phyloP scores from a whole-genome alignment of 1,140 invertebrate genomes.

The Aethina tumida region DNA sequence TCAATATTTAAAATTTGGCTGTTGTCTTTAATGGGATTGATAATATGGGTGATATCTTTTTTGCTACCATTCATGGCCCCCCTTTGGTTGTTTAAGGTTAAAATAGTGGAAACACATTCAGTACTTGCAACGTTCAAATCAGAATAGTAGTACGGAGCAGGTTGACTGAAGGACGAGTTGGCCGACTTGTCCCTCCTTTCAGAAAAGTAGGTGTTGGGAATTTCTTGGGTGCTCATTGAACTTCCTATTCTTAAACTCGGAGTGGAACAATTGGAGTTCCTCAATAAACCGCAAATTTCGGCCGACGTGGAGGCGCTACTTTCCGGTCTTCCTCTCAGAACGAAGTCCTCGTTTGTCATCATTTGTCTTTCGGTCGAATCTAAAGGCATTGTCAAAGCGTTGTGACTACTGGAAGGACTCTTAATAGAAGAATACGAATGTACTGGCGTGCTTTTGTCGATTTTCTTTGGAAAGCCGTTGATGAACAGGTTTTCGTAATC shows the following conservation, averaged over 20 bases:
- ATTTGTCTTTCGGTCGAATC: conserved; percentile 4
- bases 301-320: conserved; percentile 26
- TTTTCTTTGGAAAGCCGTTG: conserved; percentile 4
- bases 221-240: conserved; percentile 14
- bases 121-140: conserved; percentile 45
- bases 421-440: neutral
- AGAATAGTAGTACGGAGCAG: conserved; percentile 79
- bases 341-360: conserved; percentile 15
- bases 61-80: conserved; percentile 47
- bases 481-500: conserved; percentile 32
- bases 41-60: conserved; percentile 65
- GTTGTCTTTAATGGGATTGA: conserved; percentile 59
- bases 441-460: conserved; percentile 3
- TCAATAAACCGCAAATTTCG: conserved; percentile 25
- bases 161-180: conserved; percentile 34
- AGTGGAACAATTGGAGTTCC: conserved; percentile 23
- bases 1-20: conserved; percentile 12
- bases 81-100: conserved; percentile 55
- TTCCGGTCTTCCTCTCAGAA: conserved; percentile 16
- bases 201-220: conserved; percentile 13
- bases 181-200: conserved; percentile 13
- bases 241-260: conserved; percentile 14
- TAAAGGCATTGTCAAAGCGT: no score
- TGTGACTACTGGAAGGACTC: no score
- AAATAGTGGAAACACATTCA: conserved; percentile 19